Evolutionary conservation across 2,797 vertebrate genomes (phyloP).

Genomic region (Artibeus jamaicensis): DNA sequence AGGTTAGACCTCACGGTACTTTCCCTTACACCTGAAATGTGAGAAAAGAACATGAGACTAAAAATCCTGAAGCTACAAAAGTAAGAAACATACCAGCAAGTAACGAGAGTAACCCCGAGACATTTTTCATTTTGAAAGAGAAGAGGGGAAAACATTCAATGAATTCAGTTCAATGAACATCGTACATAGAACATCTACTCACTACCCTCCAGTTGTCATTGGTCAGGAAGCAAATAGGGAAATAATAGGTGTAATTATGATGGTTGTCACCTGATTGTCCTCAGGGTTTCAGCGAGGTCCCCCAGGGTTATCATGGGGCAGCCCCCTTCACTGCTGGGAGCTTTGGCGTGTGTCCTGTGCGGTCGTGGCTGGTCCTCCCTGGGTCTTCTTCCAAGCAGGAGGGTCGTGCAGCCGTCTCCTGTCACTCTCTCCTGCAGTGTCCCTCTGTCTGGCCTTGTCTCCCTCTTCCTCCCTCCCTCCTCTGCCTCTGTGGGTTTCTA

Average conservation of each 20-base stretch:
- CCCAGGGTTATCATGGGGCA: fast-evolving
- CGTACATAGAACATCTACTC: background rate
- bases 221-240: background rate
- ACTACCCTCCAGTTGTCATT: background rate
- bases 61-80: background rate
- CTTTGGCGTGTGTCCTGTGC: background rate
- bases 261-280: background rate
- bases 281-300: background rate
- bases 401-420: fast-evolving
- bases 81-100: background rate
- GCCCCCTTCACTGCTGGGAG: background rate
- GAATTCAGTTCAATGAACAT: background rate
- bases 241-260: background rate
- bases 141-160: background rate
- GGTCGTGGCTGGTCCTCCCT: background rate
- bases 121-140: slow-evolving; percentile 8
- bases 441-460: background rate
- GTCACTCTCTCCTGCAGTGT: no score
- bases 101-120: background rate
- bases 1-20: fast-evolving
- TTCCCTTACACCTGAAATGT: background rate
- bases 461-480: background rate
- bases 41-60: background rate
- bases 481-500: background rate
- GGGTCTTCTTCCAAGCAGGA: background rate